Base-by-base conservation (phyloP, 1,140 invertebrate species). In the Drosophila micromelanica region DNA sequence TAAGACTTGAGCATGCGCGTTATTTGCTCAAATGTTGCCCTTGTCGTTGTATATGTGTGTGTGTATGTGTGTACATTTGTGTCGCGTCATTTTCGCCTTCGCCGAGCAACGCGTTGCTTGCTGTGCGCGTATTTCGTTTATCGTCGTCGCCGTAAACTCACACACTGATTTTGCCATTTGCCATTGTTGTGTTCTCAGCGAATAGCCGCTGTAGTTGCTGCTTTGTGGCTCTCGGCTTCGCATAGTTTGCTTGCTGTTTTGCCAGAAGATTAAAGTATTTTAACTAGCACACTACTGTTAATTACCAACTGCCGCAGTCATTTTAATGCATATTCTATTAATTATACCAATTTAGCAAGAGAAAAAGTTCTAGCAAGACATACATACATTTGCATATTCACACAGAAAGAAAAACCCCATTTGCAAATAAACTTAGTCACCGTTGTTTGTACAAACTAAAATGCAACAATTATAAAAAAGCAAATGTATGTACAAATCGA, bases 141-240 rank as follows among this genome's bases (percentile, higher is more conserved):
- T 76, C 48, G 73, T 37, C 61, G 68, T 23, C 60, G 75, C 61
- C 74, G 76, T 73, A 63, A 63, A 76, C 74, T 68, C 69, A 65
- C 64, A 80, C 77, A 77, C 63, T 74, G 55, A 78, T 54, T 65
- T 43, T 42, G 20, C 42, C 77, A 73, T 78, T 63, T 82, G 80
- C 52, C 80, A 74, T 73, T 82, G 73, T 54, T 69, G 59, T 43
- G 46, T 60, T 65, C 68, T 64, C 73, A 43, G 45, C 52, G 43
- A 55, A 15, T 64, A 51, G 69, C 62, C 43, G 48, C 15, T 43
- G 37, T 45, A 55, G 65, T 51, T 62, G 49, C 49, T 52, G 57
- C 32, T 70, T 23, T 45, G 62, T 43, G 27, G 48, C 48, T 37
- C 38, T 12, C 35, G 27, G 45, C 51, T n/a, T 17, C 20, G 5